Evolutionary conservation across 1,140 invertebrate genomes (phyloP).

Genomic region (Brachionus plicatilis): DNA sequence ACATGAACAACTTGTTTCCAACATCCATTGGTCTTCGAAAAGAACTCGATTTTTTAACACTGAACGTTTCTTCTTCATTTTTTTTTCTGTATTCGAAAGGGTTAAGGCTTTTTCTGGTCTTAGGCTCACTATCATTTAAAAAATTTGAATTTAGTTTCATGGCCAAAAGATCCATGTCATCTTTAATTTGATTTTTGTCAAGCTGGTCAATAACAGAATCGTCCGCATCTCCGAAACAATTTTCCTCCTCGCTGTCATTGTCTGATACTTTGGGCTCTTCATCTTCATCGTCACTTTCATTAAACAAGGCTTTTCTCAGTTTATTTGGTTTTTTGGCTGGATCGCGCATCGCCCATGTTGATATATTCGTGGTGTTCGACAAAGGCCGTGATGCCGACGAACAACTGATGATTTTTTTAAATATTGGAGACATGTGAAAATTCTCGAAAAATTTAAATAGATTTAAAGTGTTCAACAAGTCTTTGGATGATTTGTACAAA

Average conservation of each 20-base stretch:
- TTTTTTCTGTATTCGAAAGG: neutral
- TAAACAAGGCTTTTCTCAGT: neutral
- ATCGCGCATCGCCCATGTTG: neutral
- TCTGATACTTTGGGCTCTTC: neutral
- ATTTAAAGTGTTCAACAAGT: neutral
- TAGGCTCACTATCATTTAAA: neutral
- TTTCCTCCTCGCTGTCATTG: neutral
- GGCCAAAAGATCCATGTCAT: neutral
- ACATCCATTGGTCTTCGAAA: neutral
- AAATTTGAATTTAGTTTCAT: conserved; percentile 15
- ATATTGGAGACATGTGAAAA: conserved; percentile 32
- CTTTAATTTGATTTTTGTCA: neutral
- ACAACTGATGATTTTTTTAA: neutral
- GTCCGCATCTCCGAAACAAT: neutral
- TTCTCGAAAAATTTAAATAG: neutral
- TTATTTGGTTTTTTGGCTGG: neutral
- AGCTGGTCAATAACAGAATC: conserved; percentile 4
- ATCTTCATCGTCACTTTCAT: conserved; percentile 37
- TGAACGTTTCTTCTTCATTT: neutral
- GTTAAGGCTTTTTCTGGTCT: neutral
- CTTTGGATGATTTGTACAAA: conserved; percentile 31
- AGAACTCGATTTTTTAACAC: neutral
- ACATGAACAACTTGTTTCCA: conserved; percentile 13
- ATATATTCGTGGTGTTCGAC: neutral
- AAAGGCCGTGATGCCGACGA: neutral